Evolutionary conservation across 2,113 vertebrate genomes (phyloP).

Genomic region (Echinops telfairi): DNA sequence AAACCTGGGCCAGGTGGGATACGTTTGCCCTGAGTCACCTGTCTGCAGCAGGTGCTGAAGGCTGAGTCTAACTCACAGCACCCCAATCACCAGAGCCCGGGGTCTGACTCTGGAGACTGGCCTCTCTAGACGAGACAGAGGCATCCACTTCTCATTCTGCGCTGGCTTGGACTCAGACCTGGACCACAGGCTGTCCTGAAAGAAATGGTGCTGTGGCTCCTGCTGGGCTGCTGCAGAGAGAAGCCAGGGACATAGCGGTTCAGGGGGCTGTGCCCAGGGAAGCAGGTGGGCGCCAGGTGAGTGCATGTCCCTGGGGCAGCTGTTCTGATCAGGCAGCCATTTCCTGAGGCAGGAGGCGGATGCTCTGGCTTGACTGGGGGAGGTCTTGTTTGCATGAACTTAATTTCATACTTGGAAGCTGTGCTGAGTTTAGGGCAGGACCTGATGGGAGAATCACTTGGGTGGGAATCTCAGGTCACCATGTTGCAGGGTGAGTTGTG

Average conservation of each 20-base stretch:
- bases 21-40: constrained; percentile 59
- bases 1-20: constrained; percentile 19
- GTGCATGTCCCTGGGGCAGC: not conserved
- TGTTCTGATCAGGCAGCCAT: accelerated
- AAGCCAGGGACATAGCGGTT: not conserved
- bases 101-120: not conserved
- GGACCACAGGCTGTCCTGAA: not conserved
- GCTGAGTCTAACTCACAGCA: not conserved
- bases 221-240: not conserved
- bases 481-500: accelerated
- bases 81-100: not conserved
- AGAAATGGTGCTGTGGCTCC: not conserved
- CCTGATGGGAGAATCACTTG: not conserved
- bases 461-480: accelerated
- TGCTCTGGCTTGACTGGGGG: not conserved
- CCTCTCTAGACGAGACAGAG: not conserved
- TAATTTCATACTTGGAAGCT: not conserved
- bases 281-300: constrained; percentile 30
- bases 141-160: accelerated
- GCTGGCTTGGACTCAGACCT: not conserved
- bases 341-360: not conserved
- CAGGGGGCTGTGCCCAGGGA: not conserved
- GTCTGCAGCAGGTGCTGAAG: constrained; percentile 64
- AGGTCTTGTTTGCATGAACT: not conserved
- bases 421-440: not conserved